These are phyloP conservation scores for Drosophila peninsularis DNA, from an alignment of 2,888 invertebrate species.

Conservation along the genomic window DNA sequence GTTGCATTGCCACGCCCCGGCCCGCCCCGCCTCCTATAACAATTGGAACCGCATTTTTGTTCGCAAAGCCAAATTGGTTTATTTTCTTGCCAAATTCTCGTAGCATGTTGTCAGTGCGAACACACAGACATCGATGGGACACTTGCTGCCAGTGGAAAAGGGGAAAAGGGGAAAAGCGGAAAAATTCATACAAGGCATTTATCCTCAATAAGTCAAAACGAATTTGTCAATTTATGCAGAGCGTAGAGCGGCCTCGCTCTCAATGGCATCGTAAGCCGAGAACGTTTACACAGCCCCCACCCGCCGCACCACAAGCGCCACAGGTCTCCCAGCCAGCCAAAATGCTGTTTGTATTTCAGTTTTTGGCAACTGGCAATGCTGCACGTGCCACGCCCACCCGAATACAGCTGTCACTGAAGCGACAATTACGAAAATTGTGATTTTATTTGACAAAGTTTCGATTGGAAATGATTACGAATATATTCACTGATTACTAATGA, in stretches of 20 bases:
- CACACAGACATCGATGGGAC: background rate
- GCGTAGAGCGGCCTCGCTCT: constrained; percentile 21
- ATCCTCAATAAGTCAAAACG: constrained; percentile 27
- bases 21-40: constrained; percentile 21
- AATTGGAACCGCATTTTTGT: constrained; percentile 48
- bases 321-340: background rate
- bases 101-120: constrained; percentile 28
- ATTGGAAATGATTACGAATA: constrained; percentile 34
- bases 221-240: constrained; percentile 48
- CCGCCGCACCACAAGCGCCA: background rate
- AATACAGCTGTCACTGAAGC: constrained; percentile 38
- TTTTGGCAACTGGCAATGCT: constrained; percentile 31
- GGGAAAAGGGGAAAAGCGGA: constrained; percentile 9
- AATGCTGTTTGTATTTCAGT: constrained; percentile 19
- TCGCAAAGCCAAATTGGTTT: constrained; percentile 60
- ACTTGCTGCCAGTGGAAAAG: constrained; percentile 7
- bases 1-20: constrained; percentile 6
- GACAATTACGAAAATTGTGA: constrained; percentile 59
- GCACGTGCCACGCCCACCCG: constrained; percentile 29
- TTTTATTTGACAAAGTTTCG: constrained; percentile 40
- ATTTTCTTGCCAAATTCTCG: constrained; percentile 59
- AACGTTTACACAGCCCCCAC: background rate
- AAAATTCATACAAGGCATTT: constrained; percentile 14
- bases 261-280: constrained; percentile 10
- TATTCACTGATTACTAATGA: constrained; percentile 47